Conservation (phyloP, 2,113 vertebrate species). For the Pica pica region DNA sequence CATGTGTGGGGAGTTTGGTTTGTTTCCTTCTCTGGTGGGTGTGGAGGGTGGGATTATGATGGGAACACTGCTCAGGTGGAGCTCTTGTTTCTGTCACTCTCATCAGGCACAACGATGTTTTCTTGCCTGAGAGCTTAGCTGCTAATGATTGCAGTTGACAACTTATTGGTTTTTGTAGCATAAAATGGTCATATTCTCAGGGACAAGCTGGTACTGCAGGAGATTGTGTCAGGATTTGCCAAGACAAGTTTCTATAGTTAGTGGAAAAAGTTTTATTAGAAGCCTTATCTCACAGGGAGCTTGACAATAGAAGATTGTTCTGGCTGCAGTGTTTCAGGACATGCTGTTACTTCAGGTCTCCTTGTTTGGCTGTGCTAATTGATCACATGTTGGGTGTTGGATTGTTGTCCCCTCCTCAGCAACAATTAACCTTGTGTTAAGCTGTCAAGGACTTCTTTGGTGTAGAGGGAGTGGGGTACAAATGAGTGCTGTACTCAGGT, state of each 20-base stretch:
- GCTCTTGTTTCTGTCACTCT: slow-evolving; percentile 5
- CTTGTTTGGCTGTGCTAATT: neutral
- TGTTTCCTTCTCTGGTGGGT: neutral
- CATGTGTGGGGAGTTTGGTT: neutral
- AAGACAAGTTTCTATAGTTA: neutral
- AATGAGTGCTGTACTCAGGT: neutral
- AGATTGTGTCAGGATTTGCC: neutral
- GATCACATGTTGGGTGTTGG: neutral
- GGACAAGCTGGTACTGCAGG: neutral
- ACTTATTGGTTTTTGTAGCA: neutral
- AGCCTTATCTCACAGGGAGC: neutral
- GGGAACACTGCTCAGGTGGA: neutral
- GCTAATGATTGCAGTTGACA: neutral
- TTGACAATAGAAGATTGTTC: neutral
- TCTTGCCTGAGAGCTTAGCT: neutral
- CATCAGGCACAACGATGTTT: neutral
- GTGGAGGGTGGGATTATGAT: neutral
- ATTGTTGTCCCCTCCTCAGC: neutral
- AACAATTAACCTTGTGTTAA: neutral
- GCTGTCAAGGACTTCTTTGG: neutral
- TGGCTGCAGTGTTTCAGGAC: neutral
- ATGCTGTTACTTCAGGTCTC: neutral
- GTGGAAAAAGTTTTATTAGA: neutral
- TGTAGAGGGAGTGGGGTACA: neutral
- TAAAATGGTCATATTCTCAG: neutral